Percentiles rank a stretch among this genome's conserved stretches.
phyloP scores from a whole-genome alignment of 92 coral and sea anemone genomes.

The Bergia puertoricense region DNA sequence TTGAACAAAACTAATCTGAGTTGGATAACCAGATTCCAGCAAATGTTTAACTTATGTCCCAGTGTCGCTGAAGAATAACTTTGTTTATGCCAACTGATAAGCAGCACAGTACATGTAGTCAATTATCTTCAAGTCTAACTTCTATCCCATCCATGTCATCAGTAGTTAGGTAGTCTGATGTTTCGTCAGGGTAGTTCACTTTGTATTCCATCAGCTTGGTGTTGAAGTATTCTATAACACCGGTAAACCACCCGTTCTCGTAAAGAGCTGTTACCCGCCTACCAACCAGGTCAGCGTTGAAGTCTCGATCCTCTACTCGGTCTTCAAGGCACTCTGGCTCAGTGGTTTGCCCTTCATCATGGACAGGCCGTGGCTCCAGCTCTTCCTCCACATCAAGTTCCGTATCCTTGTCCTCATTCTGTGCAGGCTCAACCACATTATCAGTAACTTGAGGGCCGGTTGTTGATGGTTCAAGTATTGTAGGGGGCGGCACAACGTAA shows the following conservation, averaged over 20 bases:
- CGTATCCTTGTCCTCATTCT: slow-evolving; percentile 9
- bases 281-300: slow-evolving; percentile 42
- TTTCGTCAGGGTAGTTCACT: slow-evolving; percentile 52
- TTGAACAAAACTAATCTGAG: slow-evolving; percentile 14
- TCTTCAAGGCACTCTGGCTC: slow-evolving; percentile 50
- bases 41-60: slow-evolving; percentile 17
- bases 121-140: slow-evolving; percentile 36
- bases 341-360: slow-evolving; percentile 50
- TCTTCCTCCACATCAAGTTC: slow-evolving; percentile 14
- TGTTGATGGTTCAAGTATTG: slow-evolving; percentile 24
- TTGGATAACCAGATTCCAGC: slow-evolving; percentile 37
- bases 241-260: slow-evolving; percentile 55
- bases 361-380: slow-evolving; percentile 47
- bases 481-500: slow-evolving; percentile 21
- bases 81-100: slow-evolving; percentile 22
- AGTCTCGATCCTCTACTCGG: slow-evolving; percentile 44
- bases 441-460: slow-evolving; percentile 13
- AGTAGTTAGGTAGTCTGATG: slow-evolving; percentile 46
- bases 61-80: slow-evolving; percentile 19
- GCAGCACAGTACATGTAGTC: slow-evolving; percentile 10
- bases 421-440: slow-evolving; percentile 21
- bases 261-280: slow-evolving; percentile 52
- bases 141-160: slow-evolving; percentile 54
- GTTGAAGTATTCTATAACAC: slow-evolving; percentile 39
- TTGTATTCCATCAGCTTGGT: slow-evolving; percentile 51